These are phyloP conservation scores for Phalacrocorax brasilianus DNA, from an alignment of 2,113 vertebrate genomes.

Conservation along the genomic window DNA sequence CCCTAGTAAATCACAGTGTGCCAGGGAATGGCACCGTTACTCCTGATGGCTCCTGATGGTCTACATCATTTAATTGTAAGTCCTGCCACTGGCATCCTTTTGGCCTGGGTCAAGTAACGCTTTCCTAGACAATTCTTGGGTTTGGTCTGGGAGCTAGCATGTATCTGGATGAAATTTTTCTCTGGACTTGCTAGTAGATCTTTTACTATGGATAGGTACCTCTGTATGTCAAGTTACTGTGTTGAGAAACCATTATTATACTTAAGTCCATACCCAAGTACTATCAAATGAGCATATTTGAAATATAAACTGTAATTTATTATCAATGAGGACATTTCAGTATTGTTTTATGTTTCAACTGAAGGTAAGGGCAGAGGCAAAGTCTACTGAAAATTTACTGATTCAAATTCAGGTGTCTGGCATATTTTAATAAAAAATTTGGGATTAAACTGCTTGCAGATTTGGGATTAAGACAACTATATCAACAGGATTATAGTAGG, in stretches of 20 bases:
- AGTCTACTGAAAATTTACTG: not conserved
- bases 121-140: not conserved
- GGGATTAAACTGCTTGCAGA: not conserved
- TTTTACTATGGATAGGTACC: not conserved
- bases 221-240: not conserved
- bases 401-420: not conserved
- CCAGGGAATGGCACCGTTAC: rapidly evolving
- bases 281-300: not conserved
- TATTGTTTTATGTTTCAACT: not conserved
- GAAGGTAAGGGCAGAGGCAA: not conserved
- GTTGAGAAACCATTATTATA: not conserved
- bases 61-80: not conserved
- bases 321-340: not conserved
- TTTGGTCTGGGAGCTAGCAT: not conserved
- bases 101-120: not conserved
- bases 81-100: not conserved
- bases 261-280: not conserved
- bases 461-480: not conserved
- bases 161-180: not conserved
- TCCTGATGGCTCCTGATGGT: not conserved
- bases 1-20: not conserved
- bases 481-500: not conserved
- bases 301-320: not conserved
- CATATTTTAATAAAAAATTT: not conserved
- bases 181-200: not conserved